Evolutionary conservation across 2,888 invertebrate species (phyloP), one percentile per base, ranked within the genome.

Genomic region (Ennomos fuscantarius): DNA sequence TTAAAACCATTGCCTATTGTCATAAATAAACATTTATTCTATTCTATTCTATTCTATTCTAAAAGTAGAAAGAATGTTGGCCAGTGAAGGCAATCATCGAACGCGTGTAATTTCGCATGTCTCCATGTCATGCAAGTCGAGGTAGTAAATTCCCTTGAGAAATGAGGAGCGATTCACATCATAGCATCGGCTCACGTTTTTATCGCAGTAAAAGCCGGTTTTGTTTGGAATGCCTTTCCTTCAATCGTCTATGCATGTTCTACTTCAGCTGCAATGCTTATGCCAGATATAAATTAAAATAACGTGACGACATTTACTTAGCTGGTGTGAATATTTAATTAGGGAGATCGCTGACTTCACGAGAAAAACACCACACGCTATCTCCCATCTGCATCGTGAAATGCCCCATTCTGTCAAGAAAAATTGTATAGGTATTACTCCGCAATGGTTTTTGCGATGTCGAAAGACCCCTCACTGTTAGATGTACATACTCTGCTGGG

Each of bases 61-160:
- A 44, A 43, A 55, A 45, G 24, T 35, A 12, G 34, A 44, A 44
- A 48, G 32, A 50, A 50, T 15, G 40, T 45, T 24, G 50, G 13
- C 24, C 49, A 39, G 12, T 45, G 41, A 46, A 41, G 46, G 10
- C 43, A 51, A 57, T 52, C 37, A 34, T 24, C 24, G 12, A 34
- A 41, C 33, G 42, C 37, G 41, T 51, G 46, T 46, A 12, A 36
- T 39, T 51, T 57, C 37, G 31, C 47, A 47, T 39, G 45, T 50
- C 36, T 15, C 37, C 43, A 34, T 44, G 47, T 48, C 57, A 52
- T 31, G 57, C 57, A 8, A 57, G 10, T 43, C 13, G n/a, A 45
- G 35, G 13, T 42, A 33, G 40, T 41, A 31, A 48, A 44, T 34
- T 48, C 51, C 46, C 45, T 36, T 8, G 51, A 37, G 50, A 32